phyloP scores from a whole-genome alignment of 2,888 invertebrate species.

The Synanthedon formicaeformis region DNA sequence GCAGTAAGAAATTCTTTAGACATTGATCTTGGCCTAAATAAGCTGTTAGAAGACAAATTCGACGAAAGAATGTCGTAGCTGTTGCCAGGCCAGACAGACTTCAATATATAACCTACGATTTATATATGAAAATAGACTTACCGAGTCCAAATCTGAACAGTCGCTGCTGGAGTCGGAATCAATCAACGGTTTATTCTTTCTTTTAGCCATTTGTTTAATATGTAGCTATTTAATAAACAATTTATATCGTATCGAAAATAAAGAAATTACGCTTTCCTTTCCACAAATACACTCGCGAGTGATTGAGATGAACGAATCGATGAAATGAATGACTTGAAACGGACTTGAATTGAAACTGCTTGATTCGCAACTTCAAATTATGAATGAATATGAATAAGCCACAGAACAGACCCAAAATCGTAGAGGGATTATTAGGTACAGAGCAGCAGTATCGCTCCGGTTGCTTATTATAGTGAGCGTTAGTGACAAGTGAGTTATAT shows the following conservation, averaged over 20 bases:
- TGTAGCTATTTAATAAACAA: constrained; percentile 14
- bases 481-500: too few relatives aligned
- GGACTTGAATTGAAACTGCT: neutral
- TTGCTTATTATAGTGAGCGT: too few relatives aligned
- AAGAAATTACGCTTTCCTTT: constrained; percentile 23
- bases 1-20: constrained; percentile 28
- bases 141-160: constrained; percentile 86
- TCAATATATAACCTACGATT: constrained; percentile 31
- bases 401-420: too few relatives aligned
- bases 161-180: constrained; percentile 88
- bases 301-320: constrained; percentile 15
- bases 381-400: too few relatives aligned
- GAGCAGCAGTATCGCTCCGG: too few relatives aligned
- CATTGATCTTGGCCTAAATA: constrained; percentile 58
- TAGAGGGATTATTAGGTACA: too few relatives aligned
- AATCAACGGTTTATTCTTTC: constrained; percentile 84
- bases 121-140: constrained; percentile 60
- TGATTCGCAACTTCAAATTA: too few relatives aligned
- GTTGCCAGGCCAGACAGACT: constrained; percentile 16
- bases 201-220: constrained; percentile 77
- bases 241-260: constrained; percentile 6
- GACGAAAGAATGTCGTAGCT: constrained; percentile 44
- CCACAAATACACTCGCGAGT: neutral
- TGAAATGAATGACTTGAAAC: neutral
- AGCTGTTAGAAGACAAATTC: constrained; percentile 32